These are phyloP conservation scores for Latrodectus hesperus DNA, from an alignment of 2,888 invertebrate genomes.

Conservation along the genomic window DNA sequence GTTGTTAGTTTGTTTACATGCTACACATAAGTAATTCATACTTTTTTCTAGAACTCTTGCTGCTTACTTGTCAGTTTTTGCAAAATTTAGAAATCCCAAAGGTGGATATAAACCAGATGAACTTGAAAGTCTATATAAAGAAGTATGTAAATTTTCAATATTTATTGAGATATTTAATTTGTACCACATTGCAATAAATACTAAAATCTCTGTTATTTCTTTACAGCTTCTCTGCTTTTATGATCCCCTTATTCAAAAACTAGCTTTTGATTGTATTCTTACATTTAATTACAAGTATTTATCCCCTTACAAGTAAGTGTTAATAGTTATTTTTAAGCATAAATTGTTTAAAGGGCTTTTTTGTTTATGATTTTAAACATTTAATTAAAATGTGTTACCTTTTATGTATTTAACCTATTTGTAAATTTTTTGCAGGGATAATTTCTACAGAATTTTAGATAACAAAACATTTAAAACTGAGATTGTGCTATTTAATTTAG, in stretches of 20 bases:
- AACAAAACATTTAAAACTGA: constrained; percentile 92
- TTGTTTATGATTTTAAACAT: not conserved
- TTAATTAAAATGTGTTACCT: not conserved
- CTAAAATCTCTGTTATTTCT: too few relatives aligned
- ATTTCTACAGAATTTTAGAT: constrained; percentile 86
- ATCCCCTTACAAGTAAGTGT: constrained; percentile 73
- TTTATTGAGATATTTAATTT: not conserved
- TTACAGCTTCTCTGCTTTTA: constrained; percentile 86
- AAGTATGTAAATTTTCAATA: constrained; percentile 38
- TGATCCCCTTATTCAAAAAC: constrained; percentile 86
- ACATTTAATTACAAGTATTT: constrained; percentile 78
- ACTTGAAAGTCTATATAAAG: constrained; percentile 78
- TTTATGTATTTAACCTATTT: not conserved
- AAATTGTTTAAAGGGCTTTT: not conserved
- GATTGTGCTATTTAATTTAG: constrained; percentile 86
- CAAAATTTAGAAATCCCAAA: constrained; percentile 87
- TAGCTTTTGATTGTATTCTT: constrained; percentile 88
- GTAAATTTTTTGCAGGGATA: constrained; percentile 78
- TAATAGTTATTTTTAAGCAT: not conserved
- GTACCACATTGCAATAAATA: not conserved
- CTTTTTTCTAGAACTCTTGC: constrained; percentile 76
- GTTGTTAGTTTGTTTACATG: too few relatives aligned
- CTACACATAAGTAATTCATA: too few relatives aligned
- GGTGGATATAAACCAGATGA: constrained; percentile 85
- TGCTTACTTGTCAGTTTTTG: constrained; percentile 84